Evolutionary conservation across 2,888 invertebrate genomes (phyloP).

Genomic region (Steinernema scapterisci): DNA sequence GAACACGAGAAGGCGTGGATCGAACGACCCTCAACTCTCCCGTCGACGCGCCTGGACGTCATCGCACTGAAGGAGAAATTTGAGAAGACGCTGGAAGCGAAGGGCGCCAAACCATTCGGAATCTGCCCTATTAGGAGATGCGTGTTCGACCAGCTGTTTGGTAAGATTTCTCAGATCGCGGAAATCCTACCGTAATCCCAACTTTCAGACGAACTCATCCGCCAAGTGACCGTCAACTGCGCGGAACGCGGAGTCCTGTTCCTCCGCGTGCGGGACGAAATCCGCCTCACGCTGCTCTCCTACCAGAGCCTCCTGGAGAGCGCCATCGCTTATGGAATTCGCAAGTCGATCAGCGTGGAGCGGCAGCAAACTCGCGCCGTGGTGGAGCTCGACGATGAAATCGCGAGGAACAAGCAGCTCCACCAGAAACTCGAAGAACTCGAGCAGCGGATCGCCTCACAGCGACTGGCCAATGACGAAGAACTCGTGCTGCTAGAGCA

Average conservation of each 20-base stretch:
- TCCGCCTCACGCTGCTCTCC: constrained; percentile 92
- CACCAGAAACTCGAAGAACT: constrained; percentile 53
- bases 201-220: constrained; percentile 79
- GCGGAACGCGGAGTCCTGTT: constrained; percentile 91
- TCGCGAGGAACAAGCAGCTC: constrained; percentile 39
- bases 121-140: constrained; percentile 61
- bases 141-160: constrained; percentile 61
- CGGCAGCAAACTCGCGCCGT: constrained; percentile 70
- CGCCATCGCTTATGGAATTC: constrained; percentile 92
- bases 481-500: constrained; percentile 61
- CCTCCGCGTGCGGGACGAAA: constrained; percentile 89
- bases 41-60: constrained; percentile 92
- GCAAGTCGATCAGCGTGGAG: constrained; percentile 92
- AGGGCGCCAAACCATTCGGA: constrained; percentile 76
- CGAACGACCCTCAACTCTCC: constrained; percentile 86
- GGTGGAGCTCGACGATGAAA: constrained; percentile 46
- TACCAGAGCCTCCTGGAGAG: constrained; percentile 95
- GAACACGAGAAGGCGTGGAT: constrained; percentile 69
- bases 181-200: not conserved
- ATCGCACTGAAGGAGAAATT: constrained; percentile 93
- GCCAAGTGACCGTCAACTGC: constrained; percentile 94
- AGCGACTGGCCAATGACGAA: constrained; percentile 57
- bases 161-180: constrained; percentile 38
- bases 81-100: constrained; percentile 84
- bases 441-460: constrained; percentile 56